These are phyloP conservation scores for Halcyon senegalensis DNA, from an alignment of 2,113 vertebrate genomes.

Conservation along the genomic window DNA sequence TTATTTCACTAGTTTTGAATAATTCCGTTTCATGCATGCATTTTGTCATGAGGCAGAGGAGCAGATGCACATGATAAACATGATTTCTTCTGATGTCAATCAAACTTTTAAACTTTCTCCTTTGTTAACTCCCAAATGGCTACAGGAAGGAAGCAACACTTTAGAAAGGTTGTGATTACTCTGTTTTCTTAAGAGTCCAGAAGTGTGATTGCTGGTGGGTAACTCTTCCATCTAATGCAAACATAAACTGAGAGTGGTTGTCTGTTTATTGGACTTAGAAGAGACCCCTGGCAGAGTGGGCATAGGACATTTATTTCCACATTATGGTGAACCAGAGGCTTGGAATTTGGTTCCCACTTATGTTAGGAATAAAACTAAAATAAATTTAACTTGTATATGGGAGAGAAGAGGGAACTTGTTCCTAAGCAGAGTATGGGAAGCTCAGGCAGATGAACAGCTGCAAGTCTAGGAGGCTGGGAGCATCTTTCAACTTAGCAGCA, in stretches of 20 bases:
- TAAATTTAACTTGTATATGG: neutral
- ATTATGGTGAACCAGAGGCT: neutral
- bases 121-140: neutral
- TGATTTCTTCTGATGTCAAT: conserved; percentile 1
- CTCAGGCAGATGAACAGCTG: neutral
- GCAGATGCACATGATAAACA: conserved; percentile 41
- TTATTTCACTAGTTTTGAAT: conserved; percentile 1
- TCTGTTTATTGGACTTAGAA: neutral
- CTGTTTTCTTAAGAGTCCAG: neutral
- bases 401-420: neutral
- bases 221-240: neutral
- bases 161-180: neutral
- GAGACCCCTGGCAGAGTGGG: neutral
- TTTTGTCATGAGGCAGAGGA: conserved; percentile 12
- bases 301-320: neutral
- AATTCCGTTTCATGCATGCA: neutral
- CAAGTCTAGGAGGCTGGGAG: neutral
- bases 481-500: neutral
- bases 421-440: neutral
- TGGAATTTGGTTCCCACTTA: neutral
- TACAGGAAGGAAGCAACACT: neutral
- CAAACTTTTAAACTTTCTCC: neutral
- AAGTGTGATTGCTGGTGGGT: neutral
- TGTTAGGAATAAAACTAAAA: neutral
- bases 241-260: neutral